A percentile compares a stretch with the other conserved stretches of the same genome.
Conservation (phyloP, 35 echinoderm and acorn worm genomes). For the Heliocidaris tuberculata region DNA sequence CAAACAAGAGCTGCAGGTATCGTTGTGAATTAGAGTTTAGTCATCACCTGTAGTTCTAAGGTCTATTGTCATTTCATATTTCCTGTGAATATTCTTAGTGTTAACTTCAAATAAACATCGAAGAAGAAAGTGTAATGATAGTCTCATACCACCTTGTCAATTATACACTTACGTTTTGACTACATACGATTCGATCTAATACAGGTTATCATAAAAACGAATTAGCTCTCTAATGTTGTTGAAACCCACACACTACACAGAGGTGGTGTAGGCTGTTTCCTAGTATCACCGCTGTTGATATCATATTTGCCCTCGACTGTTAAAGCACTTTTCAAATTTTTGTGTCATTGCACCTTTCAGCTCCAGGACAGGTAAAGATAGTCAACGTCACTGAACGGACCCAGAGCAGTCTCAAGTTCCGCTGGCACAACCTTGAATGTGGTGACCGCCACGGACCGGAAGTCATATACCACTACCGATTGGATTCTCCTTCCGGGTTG, state of each 20-base stretch:
- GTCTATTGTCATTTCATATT: background rate
- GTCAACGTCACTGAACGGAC: background rate
- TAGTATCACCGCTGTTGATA: background rate
- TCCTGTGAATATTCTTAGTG: no score
- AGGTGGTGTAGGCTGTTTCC: background rate
- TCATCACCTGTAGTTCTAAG: background rate
- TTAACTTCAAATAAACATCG: no score
- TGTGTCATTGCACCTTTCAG: background rate
- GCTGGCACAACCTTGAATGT: slow-evolving; percentile 21
- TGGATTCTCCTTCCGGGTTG: slow-evolving; percentile 24
- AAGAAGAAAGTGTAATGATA: no score
- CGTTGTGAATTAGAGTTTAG: background rate
- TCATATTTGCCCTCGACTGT: background rate
- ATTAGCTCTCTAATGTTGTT: no score
- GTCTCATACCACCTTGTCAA: no score
- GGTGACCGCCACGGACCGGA: slow-evolving; percentile 28
- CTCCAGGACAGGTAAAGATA: background rate
- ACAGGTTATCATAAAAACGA: no score
- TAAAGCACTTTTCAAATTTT: background rate
- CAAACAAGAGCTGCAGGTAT: slow-evolving; percentile 37
- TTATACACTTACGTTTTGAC: no score
- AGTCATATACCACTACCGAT: slow-evolving; percentile 36
- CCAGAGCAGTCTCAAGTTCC: slow-evolving; percentile 17
- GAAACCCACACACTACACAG: no score
- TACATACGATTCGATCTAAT: no score